Conservation (phyloP, 2,888 invertebrate genomes). For the Agonopterix heracliana region DNA sequence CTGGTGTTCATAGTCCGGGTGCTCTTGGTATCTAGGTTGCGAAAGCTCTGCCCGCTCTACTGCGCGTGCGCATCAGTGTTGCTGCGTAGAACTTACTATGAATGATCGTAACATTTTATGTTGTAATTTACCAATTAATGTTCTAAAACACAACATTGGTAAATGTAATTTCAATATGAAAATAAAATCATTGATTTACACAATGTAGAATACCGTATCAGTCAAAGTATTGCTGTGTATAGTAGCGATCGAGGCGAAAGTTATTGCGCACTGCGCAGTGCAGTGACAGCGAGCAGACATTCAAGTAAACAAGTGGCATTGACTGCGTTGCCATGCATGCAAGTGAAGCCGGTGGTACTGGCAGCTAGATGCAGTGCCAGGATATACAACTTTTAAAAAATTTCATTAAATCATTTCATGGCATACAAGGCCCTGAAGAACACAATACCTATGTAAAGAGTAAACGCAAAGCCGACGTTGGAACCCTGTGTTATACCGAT, state of each 20-base stretch:
- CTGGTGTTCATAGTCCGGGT: conserved; percentile 9
- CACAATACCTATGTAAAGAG: too few species aligned
- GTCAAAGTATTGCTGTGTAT: conserved; percentile 12
- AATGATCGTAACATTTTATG: conserved; percentile 34
- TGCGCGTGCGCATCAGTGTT: conserved; percentile 57
- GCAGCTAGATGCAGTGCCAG: conserved; percentile 1
- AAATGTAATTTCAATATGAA: neutral
- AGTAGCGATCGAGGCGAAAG: conserved; percentile 26
- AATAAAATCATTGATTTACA: neutral
- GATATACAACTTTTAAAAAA: too few species aligned
- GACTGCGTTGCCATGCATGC: conserved; percentile 15
- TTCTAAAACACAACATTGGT: neutral
- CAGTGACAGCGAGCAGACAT: conserved; percentile 2
- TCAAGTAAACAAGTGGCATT: conserved; percentile 23
- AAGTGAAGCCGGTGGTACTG: conserved; percentile 14
- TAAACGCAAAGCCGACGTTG: too few species aligned
- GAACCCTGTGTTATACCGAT: too few species aligned
- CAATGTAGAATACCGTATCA: conserved; percentile 1
- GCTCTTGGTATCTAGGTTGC: conserved; percentile 42
- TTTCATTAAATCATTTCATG: too few species aligned
- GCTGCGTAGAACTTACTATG: conserved; percentile 47
- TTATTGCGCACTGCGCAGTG: conserved; percentile 24
- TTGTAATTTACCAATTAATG: conserved; percentile 18
- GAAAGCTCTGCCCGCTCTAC: conserved; percentile 53
- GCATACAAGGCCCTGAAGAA: too few species aligned